Evolutionary conservation across 2,888 invertebrate species (phyloP).

Genomic region (Petrophora chlorosata): DNA sequence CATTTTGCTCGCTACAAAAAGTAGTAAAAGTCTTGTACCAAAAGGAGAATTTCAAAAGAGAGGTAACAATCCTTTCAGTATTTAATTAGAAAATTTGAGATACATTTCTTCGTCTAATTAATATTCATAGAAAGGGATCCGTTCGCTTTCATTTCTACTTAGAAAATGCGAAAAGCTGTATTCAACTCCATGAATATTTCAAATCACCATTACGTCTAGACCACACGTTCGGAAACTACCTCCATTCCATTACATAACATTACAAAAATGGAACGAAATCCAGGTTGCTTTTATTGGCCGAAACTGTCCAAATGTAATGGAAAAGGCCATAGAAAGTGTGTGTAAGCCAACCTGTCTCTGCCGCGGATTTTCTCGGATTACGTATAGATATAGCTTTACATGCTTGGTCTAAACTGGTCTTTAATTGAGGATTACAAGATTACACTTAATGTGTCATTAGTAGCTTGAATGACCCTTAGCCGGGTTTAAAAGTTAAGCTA

Average conservation of each 20-base stretch:
- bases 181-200: too few relatives aligned
- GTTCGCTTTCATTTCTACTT: too few relatives aligned
- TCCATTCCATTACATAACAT: not conserved
- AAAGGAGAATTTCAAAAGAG: too few relatives aligned
- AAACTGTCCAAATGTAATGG: slow-evolving; percentile 22
- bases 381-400: slow-evolving; percentile 12
- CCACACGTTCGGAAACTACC: too few relatives aligned
- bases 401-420: slow-evolving; percentile 30
- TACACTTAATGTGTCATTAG: slow-evolving; percentile 33
- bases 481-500: slow-evolving; percentile 17
- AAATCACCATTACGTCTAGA: too few relatives aligned
- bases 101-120: too few relatives aligned
- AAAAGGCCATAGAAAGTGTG: slow-evolving; percentile 13
- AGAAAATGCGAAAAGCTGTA: too few relatives aligned
- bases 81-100: too few relatives aligned
- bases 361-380: slow-evolving; percentile 19
- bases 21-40: too few relatives aligned
- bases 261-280: slow-evolving; percentile 7
- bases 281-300: slow-evolving; percentile 17
- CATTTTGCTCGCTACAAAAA: too few relatives aligned
- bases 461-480: slow-evolving; percentile 19
- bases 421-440: slow-evolving; percentile 38
- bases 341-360: slow-evolving; percentile 13
- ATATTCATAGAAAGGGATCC: too few relatives aligned
- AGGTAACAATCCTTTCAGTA: too few relatives aligned